Base-by-base conservation (phyloP, 2,797 vertebrate species). In the Propithecus deckenii region DNA sequence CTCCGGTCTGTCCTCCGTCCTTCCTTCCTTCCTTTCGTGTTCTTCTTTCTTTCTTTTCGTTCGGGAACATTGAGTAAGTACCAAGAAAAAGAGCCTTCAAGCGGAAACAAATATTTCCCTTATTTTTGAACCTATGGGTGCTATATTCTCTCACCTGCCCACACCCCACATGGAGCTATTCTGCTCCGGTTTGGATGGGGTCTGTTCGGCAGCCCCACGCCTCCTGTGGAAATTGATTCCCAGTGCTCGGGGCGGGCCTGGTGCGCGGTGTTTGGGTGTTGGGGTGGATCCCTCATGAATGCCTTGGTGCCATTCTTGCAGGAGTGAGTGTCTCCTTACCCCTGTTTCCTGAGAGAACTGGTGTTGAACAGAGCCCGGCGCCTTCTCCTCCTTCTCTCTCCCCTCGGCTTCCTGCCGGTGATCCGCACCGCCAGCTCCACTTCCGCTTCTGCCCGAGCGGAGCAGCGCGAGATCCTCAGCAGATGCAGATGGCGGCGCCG, bases 11-110 rank as follows among this genome's bases (percentile, higher is more conserved):
- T n/a, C n/a, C n/a, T n/a, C n/a, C n/a, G n/a, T 20, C 2, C 2
- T 52, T 18, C 17, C 17, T 14, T 0, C 5, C 15, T 15, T 11
- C 11, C 11, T 11, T 11, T 3, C 14, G 1, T 6, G 4, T 6
- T 0, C 22, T 5, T 2, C 18, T 52, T 0, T 6, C 20, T 55
- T 50, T 14, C 14, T 5, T 14, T 50, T 14, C 14, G 17, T 15
- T 50, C 48, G 5, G 32, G 28, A 61, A 2, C 25, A 10, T 17
- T 17, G 6, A 71, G 25, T 57, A 55, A 86, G 84, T 22, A 71
- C 18, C 18, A 55, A 57, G 25, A 5, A 86, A 7, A 11, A 38
- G 50, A 57, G 17, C 35, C 35, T 71, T 86, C 35, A 57, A 43
- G 2, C 72, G 35, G 0, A 1, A 23, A 38, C 6, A 41, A 32